Evolutionary conservation across 2,113 vertebrate genomes (phyloP), one percentile per base, ranked within the genome.

Genomic region (Tachuris rubrigastra): DNA sequence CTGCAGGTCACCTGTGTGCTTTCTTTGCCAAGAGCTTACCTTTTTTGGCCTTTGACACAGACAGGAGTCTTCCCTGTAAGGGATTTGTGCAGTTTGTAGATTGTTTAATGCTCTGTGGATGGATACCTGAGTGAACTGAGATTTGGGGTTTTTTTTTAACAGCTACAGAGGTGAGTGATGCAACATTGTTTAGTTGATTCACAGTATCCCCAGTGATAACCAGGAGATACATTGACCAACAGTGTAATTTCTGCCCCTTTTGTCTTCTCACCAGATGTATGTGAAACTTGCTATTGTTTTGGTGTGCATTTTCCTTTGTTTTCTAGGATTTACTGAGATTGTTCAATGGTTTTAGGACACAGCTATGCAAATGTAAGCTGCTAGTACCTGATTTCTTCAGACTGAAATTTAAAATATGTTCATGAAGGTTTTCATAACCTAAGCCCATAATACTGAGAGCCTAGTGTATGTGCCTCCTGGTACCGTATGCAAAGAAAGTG

Each of bases 371-470:
- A 92, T 83, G 58, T 86, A 74, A 86, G n/a, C 62, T 92, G 78
- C 81, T 46, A 56, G 81, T 68, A 96, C 73, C 84, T 81, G 72
- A 82, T 94, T 91, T 75, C 84, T 89, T 92, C 41, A 89, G 52
- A 59, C 56, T 91, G 91, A 89, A 92, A 63, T 95, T 95, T 84
- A 87, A 91, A 91, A 69, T 85, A 87, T n/a, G 72, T 89, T 74
- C 73, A 46, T 89, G 89, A 75, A 87, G 80, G 35, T 95, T 95
- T 95, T 93, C 85, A 83, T 94, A 94, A 95, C 42, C 91, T 67
- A 66, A 85, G 35, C 72, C 35, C 17, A 11, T 85, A 93, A 72
- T 65, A 73, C 76, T 41, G 52, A 92, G 79, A 90, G 55, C 62
- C 74, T 69, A 30, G 68, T 81, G 52, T 63, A 62, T 74, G 82